Evolutionary conservation across 53 echinoderm and acorn worm species (phyloP).

Genomic region (Henricia sp.): DNA sequence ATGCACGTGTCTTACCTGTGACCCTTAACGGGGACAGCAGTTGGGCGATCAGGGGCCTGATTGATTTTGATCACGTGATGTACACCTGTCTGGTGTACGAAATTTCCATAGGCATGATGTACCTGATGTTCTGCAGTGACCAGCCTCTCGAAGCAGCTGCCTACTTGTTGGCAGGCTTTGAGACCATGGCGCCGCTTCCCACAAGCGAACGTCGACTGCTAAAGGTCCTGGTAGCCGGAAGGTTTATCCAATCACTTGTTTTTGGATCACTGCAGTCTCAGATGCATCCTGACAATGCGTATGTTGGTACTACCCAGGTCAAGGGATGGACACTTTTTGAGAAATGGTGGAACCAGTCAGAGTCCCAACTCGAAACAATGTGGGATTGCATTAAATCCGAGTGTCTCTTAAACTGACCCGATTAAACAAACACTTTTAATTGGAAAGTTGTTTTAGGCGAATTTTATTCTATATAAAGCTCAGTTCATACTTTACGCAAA

Average conservation of each 20-base stretch:
- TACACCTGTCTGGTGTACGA: conserved; percentile 75
- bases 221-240: conserved; percentile 56
- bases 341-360: conserved; percentile 19
- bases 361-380: conserved; percentile 11
- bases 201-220: conserved; percentile 55
- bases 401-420: too few species aligned
- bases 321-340: conserved; percentile 27
- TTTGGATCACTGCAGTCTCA: conserved; percentile 21
- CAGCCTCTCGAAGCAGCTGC: conserved; percentile 57
- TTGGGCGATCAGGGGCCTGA: conserved; percentile 60
- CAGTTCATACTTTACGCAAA: too few species aligned
- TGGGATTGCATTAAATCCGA: conserved; percentile 14
- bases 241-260: conserved; percentile 76
- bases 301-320: neutral
- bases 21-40: neutral
- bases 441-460: too few species aligned
- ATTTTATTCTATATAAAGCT: too few species aligned
- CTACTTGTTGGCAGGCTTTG: conserved; percentile 66
- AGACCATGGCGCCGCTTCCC: conserved; percentile 37
- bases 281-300: conserved; percentile 11
- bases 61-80: conserved; percentile 80
- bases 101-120: conserved; percentile 72
- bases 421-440: too few species aligned
- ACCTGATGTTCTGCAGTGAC: conserved; percentile 57
- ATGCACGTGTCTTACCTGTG: neutral